phyloP scores from a whole-genome alignment of 2,888 invertebrate species.

The Anoncus sp. region DNA sequence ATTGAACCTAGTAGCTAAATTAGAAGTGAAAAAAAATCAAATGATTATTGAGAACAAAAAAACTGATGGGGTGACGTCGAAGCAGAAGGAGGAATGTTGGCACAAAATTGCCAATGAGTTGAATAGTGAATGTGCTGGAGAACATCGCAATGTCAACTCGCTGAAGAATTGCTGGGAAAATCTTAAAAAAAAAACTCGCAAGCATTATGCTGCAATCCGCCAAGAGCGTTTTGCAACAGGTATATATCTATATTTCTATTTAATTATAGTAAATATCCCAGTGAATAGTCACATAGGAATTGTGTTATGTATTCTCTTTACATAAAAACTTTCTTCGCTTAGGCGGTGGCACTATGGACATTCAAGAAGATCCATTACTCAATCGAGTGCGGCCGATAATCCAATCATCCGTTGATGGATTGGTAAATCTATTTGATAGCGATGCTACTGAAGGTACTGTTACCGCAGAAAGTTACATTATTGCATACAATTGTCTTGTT shows the following conservation, averaged over 20 bases:
- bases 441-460: neutral
- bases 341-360: neutral
- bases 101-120: too few relatives aligned
- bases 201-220: conserved; percentile 3
- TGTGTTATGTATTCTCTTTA: neutral
- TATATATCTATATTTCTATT: conserved; percentile 1
- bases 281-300: neutral
- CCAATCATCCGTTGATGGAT: too few relatives aligned
- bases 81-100: too few relatives aligned
- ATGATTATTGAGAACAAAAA: neutral
- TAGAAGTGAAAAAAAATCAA: neutral
- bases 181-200: conserved; percentile 2
- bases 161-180: neutral
- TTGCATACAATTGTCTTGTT: neutral
- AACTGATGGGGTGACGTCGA: conserved; percentile 3
- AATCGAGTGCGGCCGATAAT: too few relatives aligned
- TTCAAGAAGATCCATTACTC: neutral
- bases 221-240: conserved; percentile 1
- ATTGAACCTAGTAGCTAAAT: neutral
- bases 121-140: too few relatives aligned
- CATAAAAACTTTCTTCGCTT: too few relatives aligned
- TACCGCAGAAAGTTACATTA: neutral
- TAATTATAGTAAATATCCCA: neutral
- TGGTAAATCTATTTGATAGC: neutral
- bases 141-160: neutral